A percentile compares a stretch with the other conserved stretches of the same genome.
Evolutionary conservation across 2,113 vertebrate genomes (phyloP).

Genomic region (Gallinago paraguaiae): DNA sequence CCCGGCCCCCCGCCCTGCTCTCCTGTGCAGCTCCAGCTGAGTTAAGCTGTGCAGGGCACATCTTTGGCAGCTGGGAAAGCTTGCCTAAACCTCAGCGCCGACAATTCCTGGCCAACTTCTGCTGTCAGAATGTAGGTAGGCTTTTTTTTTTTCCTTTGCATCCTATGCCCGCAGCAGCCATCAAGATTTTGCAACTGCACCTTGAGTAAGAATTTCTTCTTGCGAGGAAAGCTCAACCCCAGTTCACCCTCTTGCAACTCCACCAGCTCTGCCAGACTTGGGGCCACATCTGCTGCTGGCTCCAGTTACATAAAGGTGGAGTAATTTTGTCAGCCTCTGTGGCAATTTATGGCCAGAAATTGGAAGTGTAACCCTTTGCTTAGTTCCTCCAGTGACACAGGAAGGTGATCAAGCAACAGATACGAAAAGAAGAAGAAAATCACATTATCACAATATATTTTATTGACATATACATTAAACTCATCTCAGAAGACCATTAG

Average conservation of each 20-base stretch:
- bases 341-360: background rate
- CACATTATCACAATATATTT: background rate
- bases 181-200: background rate
- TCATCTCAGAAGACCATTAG: background rate
- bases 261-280: background rate
- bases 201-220: background rate
- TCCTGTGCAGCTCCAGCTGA: background rate
- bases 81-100: background rate
- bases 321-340: background rate
- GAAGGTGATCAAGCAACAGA: background rate
- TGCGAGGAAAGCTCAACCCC: background rate
- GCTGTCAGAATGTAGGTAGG: background rate
- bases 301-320: background rate
- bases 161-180: background rate
- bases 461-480: background rate
- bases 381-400: background rate
- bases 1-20: accelerated
- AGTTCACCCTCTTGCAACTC: background rate
- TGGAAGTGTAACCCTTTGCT: background rate
- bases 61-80: background rate
- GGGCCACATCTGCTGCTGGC: background rate
- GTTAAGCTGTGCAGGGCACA: background rate
- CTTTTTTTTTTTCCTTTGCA: background rate
- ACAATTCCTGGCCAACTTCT: background rate
- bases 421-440: background rate